Percentiles rank a stretch among this genome's conserved stretches.
Evolutionary conservation across 2,113 vertebrate species (phyloP).

Genomic region (Pan paniscus): DNA sequence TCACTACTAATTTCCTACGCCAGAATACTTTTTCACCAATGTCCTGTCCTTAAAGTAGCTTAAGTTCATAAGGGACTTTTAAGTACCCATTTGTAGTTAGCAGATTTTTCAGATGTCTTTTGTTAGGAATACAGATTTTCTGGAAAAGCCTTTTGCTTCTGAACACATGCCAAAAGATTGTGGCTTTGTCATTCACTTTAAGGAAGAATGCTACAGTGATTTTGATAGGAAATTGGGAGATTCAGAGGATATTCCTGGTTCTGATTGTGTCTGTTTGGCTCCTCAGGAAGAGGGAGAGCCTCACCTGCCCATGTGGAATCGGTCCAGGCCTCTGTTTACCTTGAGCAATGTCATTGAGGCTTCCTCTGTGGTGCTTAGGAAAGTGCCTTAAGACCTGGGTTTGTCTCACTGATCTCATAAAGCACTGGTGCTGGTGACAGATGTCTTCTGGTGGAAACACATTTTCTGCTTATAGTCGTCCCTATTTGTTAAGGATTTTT

Average conservation of each 20-base stretch:
- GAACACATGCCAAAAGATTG: not conserved
- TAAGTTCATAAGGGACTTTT: not conserved
- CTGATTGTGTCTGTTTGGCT: not conserved
- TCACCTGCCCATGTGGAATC: not conserved
- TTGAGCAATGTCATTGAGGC: not conserved
- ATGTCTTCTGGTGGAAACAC: not conserved
- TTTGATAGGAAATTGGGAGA: not conserved
- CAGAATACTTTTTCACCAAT: not conserved
- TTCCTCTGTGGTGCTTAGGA: constrained; percentile 29
- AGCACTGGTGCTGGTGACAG: not conserved
- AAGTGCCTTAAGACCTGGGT: not conserved
- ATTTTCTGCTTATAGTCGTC: not conserved
- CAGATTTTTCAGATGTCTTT: not conserved
- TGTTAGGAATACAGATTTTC: not conserved
- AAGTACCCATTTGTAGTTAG: not conserved
- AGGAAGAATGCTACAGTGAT: not conserved
- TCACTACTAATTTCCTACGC: not conserved
- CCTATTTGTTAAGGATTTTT: constrained; percentile 6
- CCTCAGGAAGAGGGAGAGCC: not conserved
- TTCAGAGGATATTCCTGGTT: not conserved
- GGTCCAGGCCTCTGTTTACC: not conserved
- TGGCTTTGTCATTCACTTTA: not conserved
- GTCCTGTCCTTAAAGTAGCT: not conserved
- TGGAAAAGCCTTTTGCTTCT: not conserved
- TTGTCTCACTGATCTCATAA: not conserved